Conservation (phyloP, 64 coral and sea anemone species). For the Montipora sp. region DNA sequence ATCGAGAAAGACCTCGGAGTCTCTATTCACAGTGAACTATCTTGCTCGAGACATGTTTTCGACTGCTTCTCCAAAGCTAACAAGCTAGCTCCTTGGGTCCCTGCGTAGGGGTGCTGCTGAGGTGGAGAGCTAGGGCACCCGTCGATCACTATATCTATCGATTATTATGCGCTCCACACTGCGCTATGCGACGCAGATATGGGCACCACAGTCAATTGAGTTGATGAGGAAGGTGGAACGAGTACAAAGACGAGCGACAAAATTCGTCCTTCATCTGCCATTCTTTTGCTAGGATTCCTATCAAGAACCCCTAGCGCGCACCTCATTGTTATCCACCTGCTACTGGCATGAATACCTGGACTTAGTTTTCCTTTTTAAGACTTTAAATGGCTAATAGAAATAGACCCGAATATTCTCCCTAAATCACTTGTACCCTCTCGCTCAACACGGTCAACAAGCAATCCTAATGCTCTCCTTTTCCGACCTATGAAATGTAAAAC, state of each 20-base stretch:
- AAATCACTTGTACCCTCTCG: too few species aligned
- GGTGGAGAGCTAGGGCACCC: background rate
- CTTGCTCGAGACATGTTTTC: conserved; percentile 14
- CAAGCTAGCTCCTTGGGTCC: background rate
- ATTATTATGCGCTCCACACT: background rate
- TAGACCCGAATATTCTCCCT: too few species aligned
- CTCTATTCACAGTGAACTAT: background rate
- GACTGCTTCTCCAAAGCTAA: background rate
- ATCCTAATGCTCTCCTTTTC: too few species aligned
- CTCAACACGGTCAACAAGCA: too few species aligned
- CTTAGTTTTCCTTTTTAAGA: too few species aligned
- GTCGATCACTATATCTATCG: background rate
- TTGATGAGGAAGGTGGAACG: background rate
- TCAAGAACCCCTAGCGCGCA: background rate
- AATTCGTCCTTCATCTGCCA: background rate
- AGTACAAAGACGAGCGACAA: background rate
- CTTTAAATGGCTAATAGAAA: too few species aligned
- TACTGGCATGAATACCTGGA: background rate
- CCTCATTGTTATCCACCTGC: background rate
- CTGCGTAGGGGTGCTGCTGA: background rate
- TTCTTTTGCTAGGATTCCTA: background rate
- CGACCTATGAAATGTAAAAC: too few species aligned
- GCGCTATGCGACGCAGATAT: too few species aligned
- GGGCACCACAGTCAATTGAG: background rate
- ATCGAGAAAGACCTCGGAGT: conserved; percentile 55